Conservation (phyloP, 2,888 invertebrate species). For the Aspidiotus destructor region DNA sequence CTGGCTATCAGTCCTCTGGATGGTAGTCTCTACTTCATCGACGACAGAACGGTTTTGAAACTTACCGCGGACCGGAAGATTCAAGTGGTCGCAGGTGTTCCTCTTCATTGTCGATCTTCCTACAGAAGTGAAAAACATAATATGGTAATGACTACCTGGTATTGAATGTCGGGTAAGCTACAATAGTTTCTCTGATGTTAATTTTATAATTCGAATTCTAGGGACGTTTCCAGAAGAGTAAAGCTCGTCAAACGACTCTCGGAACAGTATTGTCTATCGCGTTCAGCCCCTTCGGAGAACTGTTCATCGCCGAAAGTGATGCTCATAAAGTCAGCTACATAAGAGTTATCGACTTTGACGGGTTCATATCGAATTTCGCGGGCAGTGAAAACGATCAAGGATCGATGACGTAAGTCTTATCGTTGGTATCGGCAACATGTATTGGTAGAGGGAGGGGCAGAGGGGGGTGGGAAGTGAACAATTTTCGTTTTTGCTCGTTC, state of each 20-base stretch:
- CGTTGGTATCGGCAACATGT: no score
- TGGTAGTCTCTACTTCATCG: constrained; percentile 88
- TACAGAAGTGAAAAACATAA: constrained; percentile 36
- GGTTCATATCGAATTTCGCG: constrained; percentile 82
- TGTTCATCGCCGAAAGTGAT: constrained; percentile 90
- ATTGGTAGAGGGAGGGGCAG: no score
- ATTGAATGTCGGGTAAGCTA: no score
- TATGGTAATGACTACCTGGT: background rate
- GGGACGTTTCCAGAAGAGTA: constrained; percentile 39
- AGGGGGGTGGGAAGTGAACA: no score
- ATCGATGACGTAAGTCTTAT: constrained; percentile 37
- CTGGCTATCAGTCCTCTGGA: constrained; percentile 88
- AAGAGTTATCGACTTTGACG: constrained; percentile 76
- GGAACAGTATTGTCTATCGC: constrained; percentile 82
- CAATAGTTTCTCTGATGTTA: background rate
- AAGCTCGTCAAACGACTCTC: constrained; percentile 51
- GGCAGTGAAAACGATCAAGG: constrained; percentile 57
- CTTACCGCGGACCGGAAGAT: constrained; percentile 85
- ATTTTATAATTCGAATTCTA: background rate
- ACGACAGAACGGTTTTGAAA: constrained; percentile 83
- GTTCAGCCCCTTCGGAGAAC: constrained; percentile 81
- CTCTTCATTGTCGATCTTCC: constrained; percentile 72
- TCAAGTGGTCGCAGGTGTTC: constrained; percentile 88
- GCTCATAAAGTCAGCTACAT: constrained; percentile 73
- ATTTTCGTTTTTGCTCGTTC: no score